Percentiles rank a stretch among this genome's conserved stretches.
Evolutionary conservation across 2,113 vertebrate genomes (phyloP).

Genomic region (Poeciliopsis retropinna): DNA sequence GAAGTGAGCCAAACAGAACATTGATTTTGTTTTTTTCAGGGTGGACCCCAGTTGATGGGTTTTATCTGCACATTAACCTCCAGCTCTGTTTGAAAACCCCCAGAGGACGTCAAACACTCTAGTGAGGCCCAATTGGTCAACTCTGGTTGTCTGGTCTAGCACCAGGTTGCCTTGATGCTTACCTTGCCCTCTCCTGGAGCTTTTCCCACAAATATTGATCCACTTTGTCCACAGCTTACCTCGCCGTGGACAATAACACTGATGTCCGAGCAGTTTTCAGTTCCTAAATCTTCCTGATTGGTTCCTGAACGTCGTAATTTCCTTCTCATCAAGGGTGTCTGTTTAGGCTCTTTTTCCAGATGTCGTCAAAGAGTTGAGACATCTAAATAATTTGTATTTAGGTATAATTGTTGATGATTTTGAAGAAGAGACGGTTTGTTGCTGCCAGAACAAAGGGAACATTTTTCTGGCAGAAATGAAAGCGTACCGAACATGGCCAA

Average conservation of each 20-base stretch:
- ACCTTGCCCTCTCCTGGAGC: constrained; percentile 3
- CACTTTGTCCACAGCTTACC: background rate
- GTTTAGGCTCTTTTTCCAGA: too few species aligned
- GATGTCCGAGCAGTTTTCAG: too few species aligned
- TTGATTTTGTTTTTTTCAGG: constrained; percentile 43
- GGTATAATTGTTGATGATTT: too few species aligned
- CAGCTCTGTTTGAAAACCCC: constrained; percentile 54
- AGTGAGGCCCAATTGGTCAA: constrained; percentile 59
- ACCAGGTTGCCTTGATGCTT: constrained; percentile 44
- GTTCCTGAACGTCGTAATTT: too few species aligned
- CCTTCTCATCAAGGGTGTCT: background rate
- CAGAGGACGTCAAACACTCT: constrained; percentile 42
- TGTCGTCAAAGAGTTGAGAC: too few species aligned
- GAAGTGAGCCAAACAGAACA: constrained; percentile 37
- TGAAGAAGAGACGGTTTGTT: too few species aligned
- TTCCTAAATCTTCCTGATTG: too few species aligned
- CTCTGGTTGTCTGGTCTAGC: constrained; percentile 24
- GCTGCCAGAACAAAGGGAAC: background rate
- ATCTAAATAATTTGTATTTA: too few species aligned
- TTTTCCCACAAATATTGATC: constrained; percentile 43
- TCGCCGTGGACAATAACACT: too few species aligned
- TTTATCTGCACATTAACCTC: constrained; percentile 65
- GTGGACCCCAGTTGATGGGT: constrained; percentile 37
- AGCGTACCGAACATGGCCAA: background rate
- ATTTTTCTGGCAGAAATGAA: background rate